Conservation (phyloP, 2,888 invertebrate species). For the Synanthedon myopaeformis region DNA sequence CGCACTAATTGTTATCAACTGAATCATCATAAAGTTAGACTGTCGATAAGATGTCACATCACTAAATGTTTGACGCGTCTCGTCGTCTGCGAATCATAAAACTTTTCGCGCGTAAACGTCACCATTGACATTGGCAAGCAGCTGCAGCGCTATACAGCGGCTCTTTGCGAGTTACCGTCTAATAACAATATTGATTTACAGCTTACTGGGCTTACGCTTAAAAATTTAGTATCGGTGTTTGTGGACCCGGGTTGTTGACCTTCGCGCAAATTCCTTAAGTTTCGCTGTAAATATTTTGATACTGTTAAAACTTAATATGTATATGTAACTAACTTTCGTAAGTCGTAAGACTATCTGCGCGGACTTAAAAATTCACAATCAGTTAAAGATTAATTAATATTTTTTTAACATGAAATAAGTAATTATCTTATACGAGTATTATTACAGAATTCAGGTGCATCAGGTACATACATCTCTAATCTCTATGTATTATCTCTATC, state of each 20-base stretch:
- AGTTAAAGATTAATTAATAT: too few relatives aligned
- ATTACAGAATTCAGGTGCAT: too few relatives aligned
- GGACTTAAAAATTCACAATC: too few relatives aligned
- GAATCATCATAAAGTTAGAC: not conserved
- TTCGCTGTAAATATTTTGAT: not conserved
- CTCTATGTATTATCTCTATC: too few relatives aligned
- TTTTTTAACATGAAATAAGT: too few relatives aligned
- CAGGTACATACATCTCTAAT: too few relatives aligned
- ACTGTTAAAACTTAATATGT: not conserved
- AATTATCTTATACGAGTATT: too few relatives aligned
- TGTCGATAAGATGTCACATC: constrained; percentile 21
- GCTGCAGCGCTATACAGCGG: constrained; percentile 56
- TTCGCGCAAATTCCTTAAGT: constrained; percentile 1
- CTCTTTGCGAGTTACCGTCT: constrained; percentile 43
- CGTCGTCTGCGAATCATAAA: constrained; percentile 63
- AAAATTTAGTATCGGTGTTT: constrained; percentile 2
- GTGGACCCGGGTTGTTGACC: constrained; percentile 6
- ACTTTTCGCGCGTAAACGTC: constrained; percentile 70
- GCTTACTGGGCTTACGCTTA: constrained; percentile 12
- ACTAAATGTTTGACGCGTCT: constrained; percentile 38
- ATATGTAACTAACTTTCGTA: too few relatives aligned
- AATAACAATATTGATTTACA: constrained; percentile 50
- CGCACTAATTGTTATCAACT: too few relatives aligned
- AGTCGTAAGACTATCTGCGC: too few relatives aligned
- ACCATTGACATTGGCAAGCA: constrained; percentile 57